Evolutionary conservation across 2,797 vertebrate species (phyloP).

Genomic region (Melanotaenia parkinsoni): DNA sequence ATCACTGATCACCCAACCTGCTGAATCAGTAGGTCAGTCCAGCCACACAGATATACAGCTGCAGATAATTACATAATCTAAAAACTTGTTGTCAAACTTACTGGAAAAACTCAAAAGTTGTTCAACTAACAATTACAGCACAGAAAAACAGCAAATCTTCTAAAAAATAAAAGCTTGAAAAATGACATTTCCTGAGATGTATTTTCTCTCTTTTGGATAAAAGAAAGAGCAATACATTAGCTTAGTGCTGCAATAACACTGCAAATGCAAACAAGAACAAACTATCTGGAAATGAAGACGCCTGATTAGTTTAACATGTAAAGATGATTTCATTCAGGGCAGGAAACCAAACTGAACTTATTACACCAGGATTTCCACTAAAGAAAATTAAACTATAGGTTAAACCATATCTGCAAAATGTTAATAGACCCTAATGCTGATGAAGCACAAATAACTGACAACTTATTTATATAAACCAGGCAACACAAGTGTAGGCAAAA

Average conservation of each 20-base stretch:
- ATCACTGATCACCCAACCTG: background rate
- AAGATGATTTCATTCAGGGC: background rate
- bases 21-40: background rate
- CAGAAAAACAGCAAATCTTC: background rate
- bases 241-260: background rate
- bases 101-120: background rate
- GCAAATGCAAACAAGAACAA: background rate
- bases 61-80: background rate
- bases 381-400: background rate
- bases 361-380: background rate
- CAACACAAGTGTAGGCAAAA: constrained; percentile 28
- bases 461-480: constrained; percentile 46
- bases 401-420: background rate
- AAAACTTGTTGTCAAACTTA: background rate
- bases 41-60: background rate
- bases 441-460: constrained; percentile 16
- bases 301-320: background rate
- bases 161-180: background rate
- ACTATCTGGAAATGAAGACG: background rate
- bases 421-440: background rate
- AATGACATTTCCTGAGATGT: background rate
- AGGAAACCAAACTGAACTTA: background rate
- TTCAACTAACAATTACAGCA: background rate
- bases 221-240: background rate
- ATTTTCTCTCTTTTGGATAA: background rate